Evolutionary conservation across 2,888 invertebrate genomes (phyloP), one percentile per base, ranked within the genome.

Genomic region (Lasioglossum figueresi): DNA sequence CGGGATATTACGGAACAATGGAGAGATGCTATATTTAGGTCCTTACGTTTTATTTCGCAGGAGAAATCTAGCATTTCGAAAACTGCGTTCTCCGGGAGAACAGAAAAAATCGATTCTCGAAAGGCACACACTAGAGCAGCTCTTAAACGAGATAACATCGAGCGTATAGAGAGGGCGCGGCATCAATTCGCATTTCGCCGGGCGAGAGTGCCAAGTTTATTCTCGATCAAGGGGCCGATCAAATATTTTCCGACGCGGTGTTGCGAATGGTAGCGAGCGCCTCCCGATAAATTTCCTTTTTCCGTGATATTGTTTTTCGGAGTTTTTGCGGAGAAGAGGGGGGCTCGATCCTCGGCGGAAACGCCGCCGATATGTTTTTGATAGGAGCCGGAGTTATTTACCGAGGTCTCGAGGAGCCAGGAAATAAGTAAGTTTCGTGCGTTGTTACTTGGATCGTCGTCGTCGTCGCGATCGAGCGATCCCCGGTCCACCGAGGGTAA

Each of bases 391-490:
- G 68, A 74, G 75, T 89, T 89, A 89, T 87, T 86, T 89, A 89
- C 86, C 78, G 75, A 79, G 79, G 82, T 90, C 83, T 87, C 74
- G 85, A 70, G 76, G 80, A 66, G 79, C n/a, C 90, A 85, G 85
- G 85, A 90, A 90, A 80, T 87, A 88, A 90, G 89, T 88, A 89
- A 90, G 85, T 89, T 90, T 85, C 79, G 86, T 85, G 82, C 83
- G 79, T 86, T 84, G 89, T 87, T 87, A 85, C 90, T 84, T 63
- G 75, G 88, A 88, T 89, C 89, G 86, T 83, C 82, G 83, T 83
- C 82, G 83, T 63, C 31, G 59, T 63, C 85, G 68, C 68, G 80
- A 84, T 80, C 82, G 88, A 80, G 79, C 80, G 76, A 77, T 77
- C 68, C 82, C 34, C 37, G 68, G 48, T 59, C 14, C 52, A 31